Base-by-base conservation (phyloP, 2,113 vertebrate genomes). In the Epinephelus lanceolatus region DNA sequence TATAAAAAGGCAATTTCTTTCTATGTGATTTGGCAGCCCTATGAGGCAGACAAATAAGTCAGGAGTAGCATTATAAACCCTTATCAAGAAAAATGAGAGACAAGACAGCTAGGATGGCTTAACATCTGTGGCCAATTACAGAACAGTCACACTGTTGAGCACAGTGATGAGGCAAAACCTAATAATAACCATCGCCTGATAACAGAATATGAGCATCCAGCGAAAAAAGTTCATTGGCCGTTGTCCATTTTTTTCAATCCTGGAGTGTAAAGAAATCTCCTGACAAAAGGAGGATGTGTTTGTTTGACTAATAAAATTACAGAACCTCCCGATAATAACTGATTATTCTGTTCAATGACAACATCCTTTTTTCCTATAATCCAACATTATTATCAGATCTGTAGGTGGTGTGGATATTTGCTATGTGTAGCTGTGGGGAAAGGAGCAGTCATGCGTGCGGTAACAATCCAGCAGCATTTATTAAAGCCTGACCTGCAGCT, bases 401-500 rank as follows among this genome's bases (percentile, higher is more conserved):
- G 51, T 49, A 78, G 85, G 74, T 71, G 68, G 60, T 27, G 15
- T 66, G 49, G 9, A 52, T 53, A 74, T 79, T 72, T 69, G 5
- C 37, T 60, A 25, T 71, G 77, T 78, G 71, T 66, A 12, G 75
- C 78, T 70, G 53, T 52, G 42, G 72, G 47, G n/a, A 82, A 33
- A 75, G 40, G 63, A 56, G 85, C 83, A 84, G 62, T 51, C 73
- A 73, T 86, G 84, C 65, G 13, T 45, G 76, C 17, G 14, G 30
- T 66, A 80, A 76, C 37, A 83, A 87, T 83, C 84, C 60, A 86
- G 76, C 53, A 84, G 80, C 79, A 65, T 85, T 89, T 87, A 81
- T 89, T 86, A 87, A 91, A 89, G 79, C 71, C 85, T 88, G 85
- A 91, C 84, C 88, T 76, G 83, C 76, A 83, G 81, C 89, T 74